Evolutionary conservation across 2,797 vertebrate species (phyloP).

Genomic region (Anomalospiza imberbis): DNA sequence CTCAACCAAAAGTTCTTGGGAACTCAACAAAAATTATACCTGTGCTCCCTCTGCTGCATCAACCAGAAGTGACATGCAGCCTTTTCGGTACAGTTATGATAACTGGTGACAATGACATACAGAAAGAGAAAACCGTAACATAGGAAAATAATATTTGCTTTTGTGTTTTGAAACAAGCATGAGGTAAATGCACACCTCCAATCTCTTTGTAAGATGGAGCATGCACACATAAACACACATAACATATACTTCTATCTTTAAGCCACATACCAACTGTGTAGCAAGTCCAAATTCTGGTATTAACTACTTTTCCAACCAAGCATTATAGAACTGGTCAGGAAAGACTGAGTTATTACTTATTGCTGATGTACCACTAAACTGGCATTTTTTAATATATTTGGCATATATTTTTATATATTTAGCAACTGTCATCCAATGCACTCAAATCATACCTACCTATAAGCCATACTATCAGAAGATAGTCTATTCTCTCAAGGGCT

Average conservation of each 20-base stretch:
- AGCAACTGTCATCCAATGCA: neutral
- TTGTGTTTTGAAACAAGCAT: neutral
- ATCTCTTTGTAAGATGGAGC: neutral
- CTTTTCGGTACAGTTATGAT: neutral
- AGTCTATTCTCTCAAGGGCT: slow-evolving; percentile 91
- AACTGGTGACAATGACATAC: accelerated
- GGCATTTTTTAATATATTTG: neutral
- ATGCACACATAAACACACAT: neutral
- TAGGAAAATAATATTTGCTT: neutral
- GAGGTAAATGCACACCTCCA: neutral
- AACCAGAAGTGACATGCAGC: neutral
- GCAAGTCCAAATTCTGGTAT: neutral
- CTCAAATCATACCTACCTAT: slow-evolving; percentile 82
- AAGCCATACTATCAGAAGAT: slow-evolving; percentile 96
- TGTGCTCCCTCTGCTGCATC: slow-evolving; percentile 58
- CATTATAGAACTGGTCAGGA: neutral
- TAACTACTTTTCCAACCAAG: neutral
- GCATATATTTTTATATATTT: neutral
- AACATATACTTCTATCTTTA: neutral
- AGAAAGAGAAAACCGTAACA: neutral
- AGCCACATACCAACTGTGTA: neutral
- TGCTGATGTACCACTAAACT: neutral
- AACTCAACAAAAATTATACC: neutral
- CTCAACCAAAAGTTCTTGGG: neutral
- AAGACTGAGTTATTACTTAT: neutral